Evolutionary conservation across 2,888 invertebrate genomes (phyloP), one percentile per base, ranked within the genome.

Genomic region (Argynnis bischoffii): DNA sequence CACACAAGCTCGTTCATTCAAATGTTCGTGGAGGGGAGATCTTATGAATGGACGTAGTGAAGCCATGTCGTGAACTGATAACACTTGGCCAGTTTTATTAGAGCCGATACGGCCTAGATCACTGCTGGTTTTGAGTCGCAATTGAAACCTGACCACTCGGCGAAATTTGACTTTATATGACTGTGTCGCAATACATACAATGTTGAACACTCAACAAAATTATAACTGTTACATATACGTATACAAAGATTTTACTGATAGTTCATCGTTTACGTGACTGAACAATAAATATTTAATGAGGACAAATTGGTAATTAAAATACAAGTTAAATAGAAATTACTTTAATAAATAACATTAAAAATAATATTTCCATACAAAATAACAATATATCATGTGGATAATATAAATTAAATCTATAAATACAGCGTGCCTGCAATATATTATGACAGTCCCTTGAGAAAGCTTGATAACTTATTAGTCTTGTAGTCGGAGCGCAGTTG

Each of bases 401-500:
- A 66, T 63, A 68, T 69, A 69, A 67, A 66, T 66, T 63, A 64
- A 55, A 60, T 55, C 56, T 64, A 51, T 64, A 50, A 66, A 68
- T 68, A 70, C 31, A 41, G 16, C 46, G 60, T 71, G 59, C 60
- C 54, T 46, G 48, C 51, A 63, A 60, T 66, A 66, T 63, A 69
- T 72, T 86, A 90, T 64, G 94, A 90, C 55, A 94, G 88, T 65
- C 94, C 94, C 79, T 94, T 94, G 53, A 94, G 88, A 78, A 94
- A 94, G 74, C 91, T 95, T 26, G 95, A 95, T 72, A 97, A 93
- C 84, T 97, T 97, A 80, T 98, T 97, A 60, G 95, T 96, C 87
- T 98, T 98, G 92, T 97, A 99, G 90, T 99, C 99, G 5, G 97
- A 96, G 69, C 99, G 94, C 41, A 99, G 94, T 86, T 99, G 98